Percentiles rank a stretch among this genome's conserved stretches.
phyloP scores from a whole-genome alignment of 2,797 vertebrate species.

The Pantherophis alleghaniensis region DNA sequence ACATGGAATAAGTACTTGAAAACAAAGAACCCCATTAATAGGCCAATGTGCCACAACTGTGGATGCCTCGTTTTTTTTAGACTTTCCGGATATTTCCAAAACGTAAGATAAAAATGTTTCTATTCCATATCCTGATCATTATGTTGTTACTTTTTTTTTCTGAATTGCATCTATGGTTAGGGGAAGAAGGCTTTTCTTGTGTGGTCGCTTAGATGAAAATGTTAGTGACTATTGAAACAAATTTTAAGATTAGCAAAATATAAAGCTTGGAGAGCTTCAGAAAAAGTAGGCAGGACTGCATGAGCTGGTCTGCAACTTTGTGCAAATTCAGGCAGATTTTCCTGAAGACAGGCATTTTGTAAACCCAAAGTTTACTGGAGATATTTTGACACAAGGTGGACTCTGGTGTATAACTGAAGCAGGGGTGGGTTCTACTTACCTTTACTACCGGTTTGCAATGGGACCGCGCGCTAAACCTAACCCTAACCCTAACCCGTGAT shows the following conservation, averaged over 20 bases:
- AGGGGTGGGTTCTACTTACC: no score
- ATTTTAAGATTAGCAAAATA: neutral
- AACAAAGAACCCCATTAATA: slow-evolving; percentile 69
- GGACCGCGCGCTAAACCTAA: no score
- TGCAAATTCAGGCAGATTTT: neutral
- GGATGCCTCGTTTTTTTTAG: slow-evolving; percentile 24
- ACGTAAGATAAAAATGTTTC: slow-evolving; percentile 54
- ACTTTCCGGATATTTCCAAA: slow-evolving; percentile 54
- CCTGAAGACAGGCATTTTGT: neutral
- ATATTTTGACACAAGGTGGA: neutral
- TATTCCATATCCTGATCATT: slow-evolving; percentile 46
- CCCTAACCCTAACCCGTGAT: no score
- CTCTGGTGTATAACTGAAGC: slow-evolving; percentile 3
- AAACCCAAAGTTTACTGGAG: slow-evolving; percentile 11
- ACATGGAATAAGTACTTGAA: slow-evolving; percentile 69
- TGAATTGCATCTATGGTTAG: neutral
- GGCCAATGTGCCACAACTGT: slow-evolving; percentile 58
- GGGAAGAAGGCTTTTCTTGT: neutral
- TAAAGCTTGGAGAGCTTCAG: neutral
- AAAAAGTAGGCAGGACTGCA: neutral
- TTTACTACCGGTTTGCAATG: no score
- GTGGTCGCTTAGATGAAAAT: neutral
- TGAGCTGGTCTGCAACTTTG: neutral
- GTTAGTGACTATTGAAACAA: neutral
- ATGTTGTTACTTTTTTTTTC: neutral